A percentile compares a stretch with the other conserved stretches of the same genome.
phyloP scores from a whole-genome alignment of 2,113 vertebrate species.

The Chaetodon trifascialis region DNA sequence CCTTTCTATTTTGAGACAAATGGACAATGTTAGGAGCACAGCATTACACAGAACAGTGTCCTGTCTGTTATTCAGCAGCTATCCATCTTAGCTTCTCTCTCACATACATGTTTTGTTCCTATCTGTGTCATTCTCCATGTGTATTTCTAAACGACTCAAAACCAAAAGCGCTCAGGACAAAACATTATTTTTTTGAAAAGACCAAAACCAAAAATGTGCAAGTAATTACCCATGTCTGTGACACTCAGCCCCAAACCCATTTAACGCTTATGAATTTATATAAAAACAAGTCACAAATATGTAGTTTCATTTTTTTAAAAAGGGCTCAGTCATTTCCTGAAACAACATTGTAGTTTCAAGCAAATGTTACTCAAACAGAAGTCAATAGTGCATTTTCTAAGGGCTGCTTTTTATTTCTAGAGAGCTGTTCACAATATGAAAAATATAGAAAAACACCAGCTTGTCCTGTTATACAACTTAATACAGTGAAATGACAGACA shows the following conservation, averaged over 20 bases:
- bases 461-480: too few species aligned
- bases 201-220: neutral
- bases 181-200: neutral
- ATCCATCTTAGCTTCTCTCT: constrained; percentile 16
- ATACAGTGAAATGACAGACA: neutral
- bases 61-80: constrained; percentile 61
- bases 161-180: neutral
- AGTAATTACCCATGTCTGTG: neutral
- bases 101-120: neutral
- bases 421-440: neutral
- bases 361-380: neutral
- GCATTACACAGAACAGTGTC: constrained; percentile 56
- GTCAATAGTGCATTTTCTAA: neutral
- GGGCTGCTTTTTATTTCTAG: neutral
- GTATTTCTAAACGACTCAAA: neutral
- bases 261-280: neutral
- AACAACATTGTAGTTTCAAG: neutral
- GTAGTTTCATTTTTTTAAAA: neutral
- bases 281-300: neutral
- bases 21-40: constrained; percentile 60
- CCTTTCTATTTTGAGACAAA: constrained; percentile 75
- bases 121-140: neutral
- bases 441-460: neutral
- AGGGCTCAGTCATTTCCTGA: neutral
- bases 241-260: neutral